Base-by-base conservation (phyloP, 2,888 invertebrate species). In the Chesias legatella region DNA sequence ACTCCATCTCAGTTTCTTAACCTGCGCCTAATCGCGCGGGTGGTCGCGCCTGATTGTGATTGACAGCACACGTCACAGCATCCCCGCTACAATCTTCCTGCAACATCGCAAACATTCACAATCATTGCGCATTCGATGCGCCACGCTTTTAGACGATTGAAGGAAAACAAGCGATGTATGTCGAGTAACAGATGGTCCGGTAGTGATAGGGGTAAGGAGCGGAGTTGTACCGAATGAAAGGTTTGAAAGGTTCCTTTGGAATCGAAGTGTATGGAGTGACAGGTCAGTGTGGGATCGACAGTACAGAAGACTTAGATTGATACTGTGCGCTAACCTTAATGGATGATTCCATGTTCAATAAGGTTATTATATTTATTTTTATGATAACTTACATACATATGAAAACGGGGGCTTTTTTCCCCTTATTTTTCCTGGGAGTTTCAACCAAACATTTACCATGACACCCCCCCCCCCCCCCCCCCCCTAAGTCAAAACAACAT, bases 31-130 rank as follows among this genome's bases (percentile, higher is more conserved):
- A 84, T 83, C 81, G 76, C 58, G 81, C 85, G 85, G 84, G 85
- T 86, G 85, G 85, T 83, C 85, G 78, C 51, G 68, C 65, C 69
- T 84, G 84, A 85, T 84, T 85, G 84, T 86, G 85, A 86, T 82
- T 85, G 85, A 86, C 85, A 85, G 80, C 69, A 54, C 68, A 67
- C 79, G 76, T 83, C 84, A 80, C 78, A 75, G 70, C 69, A 65
- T 43, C 49, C 50, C 49, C 63, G 60, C 32, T 35, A 32, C 53
- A 58, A 60, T 33, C 48, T 49, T 46, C 32, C 48, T 28, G 50
- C 36, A 25, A 48, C 24, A 45, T 43, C 43, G 40, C 42, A 26
- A 10, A 8, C 9, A 23, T 48, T 49, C 31, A 21, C 27, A 52
- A 59, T 52, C 72, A 72, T 63, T 57, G 40, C 65, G 10, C 1